phyloP scores from a whole-genome alignment of 2,797 vertebrate species.

The Manis crassicaudata region DNA sequence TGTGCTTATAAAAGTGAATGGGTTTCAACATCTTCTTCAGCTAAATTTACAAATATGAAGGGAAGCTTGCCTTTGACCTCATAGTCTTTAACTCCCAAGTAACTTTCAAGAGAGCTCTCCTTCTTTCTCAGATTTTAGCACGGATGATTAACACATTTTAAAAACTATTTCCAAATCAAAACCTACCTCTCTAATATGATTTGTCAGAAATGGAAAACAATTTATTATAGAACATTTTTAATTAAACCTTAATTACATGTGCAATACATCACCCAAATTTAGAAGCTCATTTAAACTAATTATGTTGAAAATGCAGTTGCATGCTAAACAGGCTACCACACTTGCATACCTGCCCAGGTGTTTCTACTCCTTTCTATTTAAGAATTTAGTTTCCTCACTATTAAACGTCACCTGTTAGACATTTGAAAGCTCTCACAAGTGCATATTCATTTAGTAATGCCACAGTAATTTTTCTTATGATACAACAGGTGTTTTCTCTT shows the following conservation, averaged over 20 bases:
- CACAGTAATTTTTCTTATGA: constrained; percentile 64
- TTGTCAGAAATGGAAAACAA: constrained; percentile 83
- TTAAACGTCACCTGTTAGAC: constrained; percentile 79
- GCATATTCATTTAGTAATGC: constrained; percentile 66
- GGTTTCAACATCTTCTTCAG: neutral
- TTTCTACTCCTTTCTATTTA: constrained; percentile 78
- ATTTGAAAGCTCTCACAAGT: constrained; percentile 59
- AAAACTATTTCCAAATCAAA: constrained; percentile 82
- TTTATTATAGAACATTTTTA: constrained; percentile 84
- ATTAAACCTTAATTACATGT: constrained; percentile 84
- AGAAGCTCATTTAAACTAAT: constrained; percentile 77
- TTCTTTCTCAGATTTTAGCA: constrained; percentile 62
- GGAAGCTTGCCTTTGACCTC: constrained; percentile 32
- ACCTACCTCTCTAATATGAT: constrained; percentile 81
- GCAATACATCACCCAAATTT: constrained; percentile 79
- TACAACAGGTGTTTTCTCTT: constrained; percentile 70
- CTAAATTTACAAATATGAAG: neutral
- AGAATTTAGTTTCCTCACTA: constrained; percentile 74
- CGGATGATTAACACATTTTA: constrained; percentile 79
- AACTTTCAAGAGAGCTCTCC: constrained; percentile 58
- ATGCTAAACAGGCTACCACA: constrained; percentile 72
- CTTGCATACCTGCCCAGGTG: constrained; percentile 78
- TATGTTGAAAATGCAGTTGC: constrained; percentile 76
- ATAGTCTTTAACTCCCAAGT: constrained; percentile 48
- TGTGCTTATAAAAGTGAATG: neutral